A percentile compares a stretch with the other conserved stretches of the same genome.
These are phyloP conservation scores for Tetranychus piercei DNA, from an alignment of 2,888 invertebrate species.

Conservation along the genomic window DNA sequence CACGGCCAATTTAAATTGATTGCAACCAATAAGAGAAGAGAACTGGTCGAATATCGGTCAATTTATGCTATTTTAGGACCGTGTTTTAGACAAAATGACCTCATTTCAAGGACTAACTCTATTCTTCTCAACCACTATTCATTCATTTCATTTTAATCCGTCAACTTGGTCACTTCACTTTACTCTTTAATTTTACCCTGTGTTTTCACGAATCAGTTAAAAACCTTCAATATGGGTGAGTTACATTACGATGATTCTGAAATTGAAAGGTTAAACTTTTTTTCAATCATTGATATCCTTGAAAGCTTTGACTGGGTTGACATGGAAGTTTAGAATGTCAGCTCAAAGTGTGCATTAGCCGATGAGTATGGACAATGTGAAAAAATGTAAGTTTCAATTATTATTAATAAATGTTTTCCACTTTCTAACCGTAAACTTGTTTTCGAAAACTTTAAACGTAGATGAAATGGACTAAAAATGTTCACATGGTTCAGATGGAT, in stretches of 20 bases:
- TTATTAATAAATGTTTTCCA: too few species aligned
- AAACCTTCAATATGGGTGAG: background rate
- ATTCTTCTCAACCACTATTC: background rate
- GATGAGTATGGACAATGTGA: too few species aligned
- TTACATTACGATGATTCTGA: background rate
- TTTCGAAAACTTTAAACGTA: too few species aligned
- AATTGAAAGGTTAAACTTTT: conserved; percentile 5
- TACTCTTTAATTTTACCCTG: background rate
- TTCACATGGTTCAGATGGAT: too few species aligned
- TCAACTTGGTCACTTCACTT: background rate
- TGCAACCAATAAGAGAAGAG: background rate
- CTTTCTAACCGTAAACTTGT: too few species aligned
- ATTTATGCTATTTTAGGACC: background rate
- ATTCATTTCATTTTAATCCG: background rate
- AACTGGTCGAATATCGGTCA: background rate
- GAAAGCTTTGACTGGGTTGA: background rate
- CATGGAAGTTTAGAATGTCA: background rate
- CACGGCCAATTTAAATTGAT: background rate
- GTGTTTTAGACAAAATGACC: background rate
- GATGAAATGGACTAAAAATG: too few species aligned
- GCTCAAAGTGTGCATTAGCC: too few species aligned
- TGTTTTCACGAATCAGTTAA: background rate
- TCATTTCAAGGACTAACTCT: background rate
- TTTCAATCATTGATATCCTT: background rate
- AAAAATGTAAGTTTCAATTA: too few species aligned